Evolutionary conservation across 2,113 vertebrate genomes (phyloP).

Genomic region (Dicrurus megarhynchus): DNA sequence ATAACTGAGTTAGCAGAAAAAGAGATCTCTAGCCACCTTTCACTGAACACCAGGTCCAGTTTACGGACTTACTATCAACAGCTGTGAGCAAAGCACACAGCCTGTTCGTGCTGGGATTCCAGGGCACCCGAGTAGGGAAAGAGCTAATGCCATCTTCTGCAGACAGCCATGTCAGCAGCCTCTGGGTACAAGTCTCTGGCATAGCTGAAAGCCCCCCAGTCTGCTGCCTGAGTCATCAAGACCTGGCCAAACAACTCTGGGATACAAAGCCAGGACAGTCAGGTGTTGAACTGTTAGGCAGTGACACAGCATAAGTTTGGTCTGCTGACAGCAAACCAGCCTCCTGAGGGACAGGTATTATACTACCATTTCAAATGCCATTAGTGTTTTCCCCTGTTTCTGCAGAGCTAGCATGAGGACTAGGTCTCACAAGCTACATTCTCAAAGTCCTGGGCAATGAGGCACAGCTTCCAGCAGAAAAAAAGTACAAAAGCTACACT

Average conservation of each 20-base stretch:
- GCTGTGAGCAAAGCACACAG: not conserved
- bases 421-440: not conserved
- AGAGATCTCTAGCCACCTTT: not conserved
- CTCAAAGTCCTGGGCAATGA: not conserved
- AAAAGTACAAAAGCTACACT: not conserved
- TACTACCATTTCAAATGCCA: not conserved
- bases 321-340: not conserved
- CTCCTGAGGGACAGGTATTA: not conserved
- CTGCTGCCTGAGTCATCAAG: not conserved
- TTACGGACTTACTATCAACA: not conserved
- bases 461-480: not conserved
- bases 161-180: not conserved
- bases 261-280: not conserved
- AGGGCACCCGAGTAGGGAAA: not conserved
- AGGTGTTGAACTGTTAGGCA: not conserved
- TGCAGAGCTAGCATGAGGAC: not conserved
- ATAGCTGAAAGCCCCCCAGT: not conserved
- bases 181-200: not conserved
- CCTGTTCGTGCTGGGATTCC: not conserved
- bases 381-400: not conserved
- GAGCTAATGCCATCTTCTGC: not conserved
- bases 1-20: not conserved
- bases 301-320: accelerated
- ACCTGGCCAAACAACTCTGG: not conserved
- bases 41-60: not conserved